Base-by-base conservation (phyloP, 2,113 vertebrate genomes). In the Hypocryptadius cinnamomeus region DNA sequence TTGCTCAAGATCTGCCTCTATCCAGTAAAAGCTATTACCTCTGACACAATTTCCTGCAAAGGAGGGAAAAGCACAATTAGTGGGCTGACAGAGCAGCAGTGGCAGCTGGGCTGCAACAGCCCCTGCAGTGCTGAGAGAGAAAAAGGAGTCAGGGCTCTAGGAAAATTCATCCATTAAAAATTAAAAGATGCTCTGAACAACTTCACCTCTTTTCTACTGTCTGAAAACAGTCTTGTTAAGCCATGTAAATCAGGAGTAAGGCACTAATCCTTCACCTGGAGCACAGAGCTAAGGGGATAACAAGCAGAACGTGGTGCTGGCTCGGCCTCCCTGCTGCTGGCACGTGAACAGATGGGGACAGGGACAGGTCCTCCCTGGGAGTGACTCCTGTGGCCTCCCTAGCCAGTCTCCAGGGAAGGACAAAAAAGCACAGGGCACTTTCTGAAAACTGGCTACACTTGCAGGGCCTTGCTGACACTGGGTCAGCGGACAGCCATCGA, bases 21-120 rank as follows among this genome's bases (percentile, higher is more conserved):
- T 86, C 79, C 91, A 94, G 85, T 94, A 93, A 95, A 91, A 88
- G 85, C 79, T 85, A 96, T 94, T 94, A 91, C 91, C 85, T 74
- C 94, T 95, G 93, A 92, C 91, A 95, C 87, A 77, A 91, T 87
- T 94, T 96, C 94, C 95, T 92, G 95, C 82, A 64, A 80, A 85
- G 85, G 87, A 76, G 82, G 85, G 66, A 87, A 80, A 94, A 94
- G 61, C 6, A 4, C 17, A 3, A 85, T 94, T 74, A 96, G 79
- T 68, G 85, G 95, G 85, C 33, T 73, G 68, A 80, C 35, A 77
- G 79, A 82, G 79, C 79, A 54, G 76, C 0, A 5, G 82, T 73
- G 82, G 85, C 92, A 94, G 79, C 93, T 80, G 96, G 85, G 65
- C 42, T 82, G 85, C 66, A 61, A 73, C 74, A 91, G 65, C 1